These are phyloP conservation scores for Opisthocomus hoazin DNA, from an alignment of 2,113 vertebrate genomes.

Conservation along the genomic window DNA sequence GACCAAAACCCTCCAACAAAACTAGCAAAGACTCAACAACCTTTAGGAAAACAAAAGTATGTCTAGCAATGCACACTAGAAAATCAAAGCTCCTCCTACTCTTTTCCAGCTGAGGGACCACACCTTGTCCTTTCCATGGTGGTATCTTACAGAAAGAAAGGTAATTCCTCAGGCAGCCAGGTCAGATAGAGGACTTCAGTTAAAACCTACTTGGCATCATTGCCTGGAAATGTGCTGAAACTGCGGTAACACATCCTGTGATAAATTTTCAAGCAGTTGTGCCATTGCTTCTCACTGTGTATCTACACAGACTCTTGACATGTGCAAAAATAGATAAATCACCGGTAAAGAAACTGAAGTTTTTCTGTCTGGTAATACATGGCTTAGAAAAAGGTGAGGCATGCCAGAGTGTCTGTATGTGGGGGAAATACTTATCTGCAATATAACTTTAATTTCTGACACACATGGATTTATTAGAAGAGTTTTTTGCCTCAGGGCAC, in stretches of 20 bases:
- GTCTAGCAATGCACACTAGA: background rate
- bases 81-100: background rate
- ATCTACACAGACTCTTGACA: background rate
- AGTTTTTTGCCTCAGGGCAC: background rate
- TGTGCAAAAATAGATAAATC: background rate
- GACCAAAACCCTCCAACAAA: background rate
- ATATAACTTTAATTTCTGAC: background rate
- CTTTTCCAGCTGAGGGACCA: background rate
- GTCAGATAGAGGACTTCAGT: background rate
- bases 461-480: background rate
- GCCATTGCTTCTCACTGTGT: background rate
- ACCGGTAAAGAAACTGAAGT: background rate
- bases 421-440: background rate
- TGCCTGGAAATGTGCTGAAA: background rate
- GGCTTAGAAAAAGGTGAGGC: background rate
- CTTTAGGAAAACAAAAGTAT: background rate
- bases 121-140: background rate
- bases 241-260: background rate
- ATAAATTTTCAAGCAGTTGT: background rate
- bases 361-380: background rate
- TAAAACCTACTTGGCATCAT: background rate
- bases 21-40: accelerated
- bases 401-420: background rate
- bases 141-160: background rate
- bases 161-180: background rate